A percentile compares a stretch with the other conserved stretches of the same genome.
These are phyloP conservation scores for Sipha maydis DNA, from an alignment of 2,888 invertebrate species.

Conservation along the genomic window DNA sequence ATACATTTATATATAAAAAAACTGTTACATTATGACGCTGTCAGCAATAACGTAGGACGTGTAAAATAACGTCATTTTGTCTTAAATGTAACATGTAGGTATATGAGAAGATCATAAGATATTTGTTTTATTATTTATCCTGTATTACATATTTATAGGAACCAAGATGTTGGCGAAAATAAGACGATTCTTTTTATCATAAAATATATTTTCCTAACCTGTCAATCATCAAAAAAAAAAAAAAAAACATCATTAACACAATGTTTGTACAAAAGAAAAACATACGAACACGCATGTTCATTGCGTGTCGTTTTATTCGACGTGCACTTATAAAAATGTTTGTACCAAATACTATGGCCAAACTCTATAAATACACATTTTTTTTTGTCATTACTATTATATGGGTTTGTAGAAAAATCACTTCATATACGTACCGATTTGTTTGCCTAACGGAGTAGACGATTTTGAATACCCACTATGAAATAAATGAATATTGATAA, in stretches of 20 bases:
- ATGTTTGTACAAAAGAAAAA: neutral
- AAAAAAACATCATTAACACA: neutral
- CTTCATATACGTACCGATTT: neutral
- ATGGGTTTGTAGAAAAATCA: neutral
- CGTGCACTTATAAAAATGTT: neutral
- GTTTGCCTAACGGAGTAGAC: no score
- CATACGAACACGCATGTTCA: neutral
- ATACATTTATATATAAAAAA: neutral
- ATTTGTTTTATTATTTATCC: neutral
- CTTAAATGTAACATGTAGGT: neutral
- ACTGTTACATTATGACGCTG: neutral
- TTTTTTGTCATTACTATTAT: neutral
- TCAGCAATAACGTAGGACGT: neutral
- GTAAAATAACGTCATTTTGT: conserved; percentile 5
- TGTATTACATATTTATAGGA: neutral
- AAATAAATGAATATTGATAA: neutral
- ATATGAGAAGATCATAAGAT: neutral
- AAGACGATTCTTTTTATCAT: neutral
- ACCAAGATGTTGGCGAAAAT: conserved; percentile 3
- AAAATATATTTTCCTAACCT: neutral
- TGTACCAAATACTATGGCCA: neutral
- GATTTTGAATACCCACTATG: no score
- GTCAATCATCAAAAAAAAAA: conserved; percentile 3
- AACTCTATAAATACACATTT: neutral
- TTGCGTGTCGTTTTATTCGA: neutral